Percentiles rank a stretch among this genome's conserved stretches.
phyloP scores from a whole-genome alignment of 2,888 invertebrate genomes.

The Linnaemya vulpina region DNA sequence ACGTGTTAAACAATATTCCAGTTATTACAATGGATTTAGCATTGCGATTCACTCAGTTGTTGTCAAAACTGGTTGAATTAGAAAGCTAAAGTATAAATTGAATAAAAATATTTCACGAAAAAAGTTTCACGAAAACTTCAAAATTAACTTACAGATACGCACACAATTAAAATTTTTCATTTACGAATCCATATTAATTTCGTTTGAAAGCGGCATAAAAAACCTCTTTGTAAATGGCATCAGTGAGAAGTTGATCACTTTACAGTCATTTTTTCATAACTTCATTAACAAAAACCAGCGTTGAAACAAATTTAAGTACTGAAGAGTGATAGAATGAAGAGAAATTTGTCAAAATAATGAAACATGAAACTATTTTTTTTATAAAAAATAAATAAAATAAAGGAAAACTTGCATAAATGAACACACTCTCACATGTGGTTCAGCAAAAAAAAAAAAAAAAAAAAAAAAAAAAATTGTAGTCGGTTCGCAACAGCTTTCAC shows the following conservation, averaged over 20 bases:
- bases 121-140: no score
- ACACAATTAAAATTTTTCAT: neutral
- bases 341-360: slow-evolving; percentile 50
- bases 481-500: slow-evolving; percentile 14
- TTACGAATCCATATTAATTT: neutral
- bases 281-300: slow-evolving; percentile 25
- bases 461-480: neutral
- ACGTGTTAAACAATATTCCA: no score
- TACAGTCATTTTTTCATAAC: slow-evolving; percentile 8
- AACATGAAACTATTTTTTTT: slow-evolving; percentile 20
- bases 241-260: slow-evolving; percentile 33
- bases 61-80: no score
- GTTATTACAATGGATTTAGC: no score
- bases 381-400: neutral
- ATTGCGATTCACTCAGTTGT: no score
- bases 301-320: neutral
- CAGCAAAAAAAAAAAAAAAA: neutral
- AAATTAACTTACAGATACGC: no score
- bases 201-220: slow-evolving; percentile 7
- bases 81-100: no score
- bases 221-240: neutral
- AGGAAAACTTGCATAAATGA: neutral
- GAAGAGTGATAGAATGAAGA: slow-evolving; percentile 29
- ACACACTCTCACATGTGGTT: neutral
- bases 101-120: no score